Conservation (phyloP, 2,797 vertebrate genomes). For the Crenuchus spilurus region DNA sequence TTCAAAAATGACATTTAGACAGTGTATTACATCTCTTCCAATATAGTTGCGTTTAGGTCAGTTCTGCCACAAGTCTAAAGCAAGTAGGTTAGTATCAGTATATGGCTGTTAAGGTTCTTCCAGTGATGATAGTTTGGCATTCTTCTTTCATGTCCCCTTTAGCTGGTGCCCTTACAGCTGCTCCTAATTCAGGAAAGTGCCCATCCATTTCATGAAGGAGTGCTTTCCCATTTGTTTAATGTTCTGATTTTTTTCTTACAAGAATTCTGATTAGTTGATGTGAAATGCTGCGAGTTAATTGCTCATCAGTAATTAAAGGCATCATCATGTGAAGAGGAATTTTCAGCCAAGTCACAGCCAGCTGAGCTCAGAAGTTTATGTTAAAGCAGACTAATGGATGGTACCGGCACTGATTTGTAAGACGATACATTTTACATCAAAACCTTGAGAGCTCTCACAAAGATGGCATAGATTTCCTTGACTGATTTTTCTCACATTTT, state of each 20-base stretch:
- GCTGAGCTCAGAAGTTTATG: conserved; percentile 22
- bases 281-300: conserved; percentile 46
- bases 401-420: conserved; percentile 23
- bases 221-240: conserved; percentile 45
- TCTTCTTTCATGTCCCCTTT: background rate
- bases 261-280: conserved; percentile 41
- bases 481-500: background rate
- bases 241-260: conserved; percentile 14
- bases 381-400: conserved; percentile 24
- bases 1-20: background rate
- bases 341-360: conserved; percentile 19
- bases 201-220: background rate
- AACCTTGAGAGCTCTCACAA: conserved; percentile 8
- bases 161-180: background rate
- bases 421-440: conserved; percentile 32
- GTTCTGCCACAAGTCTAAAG: background rate
- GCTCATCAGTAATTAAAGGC: conserved; percentile 47
- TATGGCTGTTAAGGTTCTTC: background rate
- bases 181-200: background rate
- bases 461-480: background rate
- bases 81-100: background rate
- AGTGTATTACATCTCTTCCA: background rate
- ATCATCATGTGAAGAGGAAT: conserved; percentile 17
- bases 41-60: background rate
- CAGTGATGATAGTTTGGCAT: background rate